These are phyloP conservation scores for Periophthalmus magnuspinnatus DNA, from an alignment of 2,797 vertebrate species.

Conservation along the genomic window DNA sequence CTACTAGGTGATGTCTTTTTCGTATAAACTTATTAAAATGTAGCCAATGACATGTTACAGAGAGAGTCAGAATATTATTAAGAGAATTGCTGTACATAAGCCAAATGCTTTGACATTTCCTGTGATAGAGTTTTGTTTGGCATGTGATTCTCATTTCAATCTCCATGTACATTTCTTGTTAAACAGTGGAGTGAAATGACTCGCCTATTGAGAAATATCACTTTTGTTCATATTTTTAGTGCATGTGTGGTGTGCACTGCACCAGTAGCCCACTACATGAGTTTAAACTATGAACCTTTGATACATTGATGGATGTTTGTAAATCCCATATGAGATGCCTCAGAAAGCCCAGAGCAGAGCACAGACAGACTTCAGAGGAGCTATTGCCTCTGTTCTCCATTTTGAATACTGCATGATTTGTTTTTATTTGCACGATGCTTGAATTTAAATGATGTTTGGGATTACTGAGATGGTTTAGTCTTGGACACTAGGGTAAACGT, in stretches of 20 bases:
- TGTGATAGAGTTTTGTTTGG: background rate
- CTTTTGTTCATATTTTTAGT: background rate
- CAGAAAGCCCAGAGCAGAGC: constrained; percentile 47
- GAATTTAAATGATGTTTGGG: constrained; percentile 48
- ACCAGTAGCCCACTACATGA: background rate
- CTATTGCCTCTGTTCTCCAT: constrained; percentile 50
- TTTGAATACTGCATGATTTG: constrained; percentile 45
- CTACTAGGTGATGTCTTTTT: no score
- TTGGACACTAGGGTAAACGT: background rate
- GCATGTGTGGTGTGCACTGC: constrained; percentile 12
- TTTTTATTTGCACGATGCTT: constrained; percentile 14
- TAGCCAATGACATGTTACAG: no score
- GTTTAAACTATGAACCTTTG: constrained; percentile 43
- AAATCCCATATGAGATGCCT: constrained; percentile 47
- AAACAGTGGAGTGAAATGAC: background rate
- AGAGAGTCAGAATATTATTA: no score
- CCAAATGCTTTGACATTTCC: background rate
- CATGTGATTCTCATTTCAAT: background rate
- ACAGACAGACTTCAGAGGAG: constrained; percentile 48
- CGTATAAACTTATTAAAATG: no score
- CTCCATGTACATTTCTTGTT: background rate
- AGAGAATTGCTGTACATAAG: no score
- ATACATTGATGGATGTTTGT: constrained; percentile 61
- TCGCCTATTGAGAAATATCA: no score
- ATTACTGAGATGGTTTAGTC: constrained; percentile 8